Percentiles rank a stretch among this genome's conserved stretches.
phyloP scores from a whole-genome alignment of 2,888 invertebrate species.

The Hesperia comma region DNA sequence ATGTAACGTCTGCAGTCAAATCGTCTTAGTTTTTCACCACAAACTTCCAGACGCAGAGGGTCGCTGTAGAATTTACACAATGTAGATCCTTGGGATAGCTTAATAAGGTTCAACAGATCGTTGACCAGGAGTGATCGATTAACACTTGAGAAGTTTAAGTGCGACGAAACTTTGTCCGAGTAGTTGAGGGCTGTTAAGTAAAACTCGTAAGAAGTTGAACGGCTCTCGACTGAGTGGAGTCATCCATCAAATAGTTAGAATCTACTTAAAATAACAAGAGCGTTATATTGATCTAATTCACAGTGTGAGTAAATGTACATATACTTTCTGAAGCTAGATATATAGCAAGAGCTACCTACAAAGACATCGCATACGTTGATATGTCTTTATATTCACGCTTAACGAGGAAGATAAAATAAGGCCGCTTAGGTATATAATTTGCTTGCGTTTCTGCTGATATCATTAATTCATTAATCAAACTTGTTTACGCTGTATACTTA shows the following conservation, averaged over 20 bases:
- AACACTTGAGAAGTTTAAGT: slow-evolving; percentile 67
- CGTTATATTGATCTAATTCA: slow-evolving; percentile 18
- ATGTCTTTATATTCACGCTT: background rate
- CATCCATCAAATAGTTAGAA: slow-evolving; percentile 72
- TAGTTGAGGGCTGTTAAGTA: slow-evolving; percentile 67
- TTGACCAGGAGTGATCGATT: slow-evolving; percentile 73
- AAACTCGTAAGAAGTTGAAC: slow-evolving; percentile 60
- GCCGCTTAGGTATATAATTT: slow-evolving; percentile 10
- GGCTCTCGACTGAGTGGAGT: slow-evolving; percentile 55
- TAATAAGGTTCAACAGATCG: slow-evolving; percentile 58
- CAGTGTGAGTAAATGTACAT: background rate
- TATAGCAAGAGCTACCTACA: background rate
- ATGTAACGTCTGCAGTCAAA: slow-evolving; percentile 23
- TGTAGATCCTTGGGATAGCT: slow-evolving; percentile 35
- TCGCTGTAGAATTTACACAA: slow-evolving; percentile 1
- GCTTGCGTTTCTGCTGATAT: slow-evolving; percentile 10
- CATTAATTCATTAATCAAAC: slow-evolving; percentile 9
- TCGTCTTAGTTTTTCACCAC: slow-evolving; percentile 14
- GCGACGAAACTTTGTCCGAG: slow-evolving; percentile 66
- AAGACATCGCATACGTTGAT: slow-evolving; percentile 7
- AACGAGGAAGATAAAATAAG: slow-evolving; percentile 4
- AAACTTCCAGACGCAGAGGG: background rate
- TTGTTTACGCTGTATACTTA: slow-evolving; percentile 1
- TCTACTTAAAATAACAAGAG: slow-evolving; percentile 29
- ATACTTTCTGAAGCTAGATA: slow-evolving; percentile 3